These are phyloP conservation scores for Pammene fasciana DNA, from an alignment of 2,888 invertebrate species.

Conservation along the genomic window DNA sequence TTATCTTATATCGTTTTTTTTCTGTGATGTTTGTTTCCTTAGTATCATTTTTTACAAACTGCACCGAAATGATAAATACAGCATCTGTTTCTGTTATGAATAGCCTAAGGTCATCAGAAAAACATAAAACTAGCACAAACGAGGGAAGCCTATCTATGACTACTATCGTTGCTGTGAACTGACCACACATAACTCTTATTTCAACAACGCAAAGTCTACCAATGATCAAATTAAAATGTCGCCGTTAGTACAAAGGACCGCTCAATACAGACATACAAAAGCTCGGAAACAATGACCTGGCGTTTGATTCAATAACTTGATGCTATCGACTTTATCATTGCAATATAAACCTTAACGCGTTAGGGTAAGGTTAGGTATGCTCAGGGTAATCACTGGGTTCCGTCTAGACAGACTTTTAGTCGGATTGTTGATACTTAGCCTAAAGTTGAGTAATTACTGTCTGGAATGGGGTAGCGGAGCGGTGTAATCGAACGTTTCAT, in stretches of 20 bases:
- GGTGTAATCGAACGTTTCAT: not conserved
- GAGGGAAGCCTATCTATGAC: conserved; percentile 12
- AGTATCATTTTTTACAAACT: too few species aligned
- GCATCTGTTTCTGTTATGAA: not conserved
- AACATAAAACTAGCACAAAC: conserved; percentile 21
- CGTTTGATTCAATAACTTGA: conserved; percentile 39
- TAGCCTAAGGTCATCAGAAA: not conserved
- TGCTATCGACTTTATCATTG: not conserved
- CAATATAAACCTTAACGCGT: not conserved
- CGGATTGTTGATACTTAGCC: conserved; percentile 31
- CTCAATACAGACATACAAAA: conserved; percentile 37
- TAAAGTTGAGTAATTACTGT: conserved; percentile 16
- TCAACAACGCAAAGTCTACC: too few species aligned
- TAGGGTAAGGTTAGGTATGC: not conserved
- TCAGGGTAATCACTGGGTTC: conserved; percentile 5
- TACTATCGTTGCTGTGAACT: not conserved
- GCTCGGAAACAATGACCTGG: conserved; percentile 36
- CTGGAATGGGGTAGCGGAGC: conserved; percentile 2
- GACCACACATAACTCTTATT: too few species aligned
- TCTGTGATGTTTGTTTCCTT: too few species aligned
- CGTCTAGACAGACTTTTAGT: conserved; percentile 36
- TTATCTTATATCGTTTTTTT: too few species aligned
- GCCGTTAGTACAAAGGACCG: conserved; percentile 16
- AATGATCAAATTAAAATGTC: too few species aligned
- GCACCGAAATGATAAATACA: not conserved